Evolutionary conservation across 2,888 invertebrate genomes (phyloP).

Genomic region (Congeria kusceri): DNA sequence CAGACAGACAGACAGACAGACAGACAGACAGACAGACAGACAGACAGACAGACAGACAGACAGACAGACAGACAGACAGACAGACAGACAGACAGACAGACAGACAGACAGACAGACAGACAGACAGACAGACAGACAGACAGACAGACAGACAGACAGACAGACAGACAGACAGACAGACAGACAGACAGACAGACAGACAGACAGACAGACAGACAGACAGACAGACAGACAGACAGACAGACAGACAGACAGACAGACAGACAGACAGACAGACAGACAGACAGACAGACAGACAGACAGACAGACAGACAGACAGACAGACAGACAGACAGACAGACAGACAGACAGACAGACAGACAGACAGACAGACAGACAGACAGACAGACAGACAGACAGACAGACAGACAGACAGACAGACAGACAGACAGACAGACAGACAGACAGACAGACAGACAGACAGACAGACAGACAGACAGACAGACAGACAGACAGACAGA

Average conservation of each 20-base stretch:
- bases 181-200: conserved; percentile 20
- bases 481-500: conserved; percentile 14
- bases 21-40: conserved; percentile 25
- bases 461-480: conserved; percentile 14
- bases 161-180: conserved; percentile 29
- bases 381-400: conserved; percentile 16
- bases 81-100: conserved; percentile 21
- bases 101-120: conserved; percentile 22
- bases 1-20: conserved; percentile 30
- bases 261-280: conserved; percentile 14
- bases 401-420: conserved; percentile 18
- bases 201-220: conserved; percentile 20
- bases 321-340: conserved; percentile 25
- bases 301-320: conserved; percentile 25
- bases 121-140: conserved; percentile 1
- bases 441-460: conserved; percentile 16
- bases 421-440: conserved; percentile 12
- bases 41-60: conserved; percentile 27
- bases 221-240: conserved; percentile 22
- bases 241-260: conserved; percentile 30
- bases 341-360: conserved; percentile 13
- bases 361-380: conserved; percentile 20
- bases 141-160: conserved; percentile 21
- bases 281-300: conserved; percentile 8
- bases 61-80: conserved; percentile 25